Evolutionary conservation across 2,888 invertebrate species (phyloP), one percentile per base, ranked within the genome.

Genomic region (Drosophila lutescens): DNA sequence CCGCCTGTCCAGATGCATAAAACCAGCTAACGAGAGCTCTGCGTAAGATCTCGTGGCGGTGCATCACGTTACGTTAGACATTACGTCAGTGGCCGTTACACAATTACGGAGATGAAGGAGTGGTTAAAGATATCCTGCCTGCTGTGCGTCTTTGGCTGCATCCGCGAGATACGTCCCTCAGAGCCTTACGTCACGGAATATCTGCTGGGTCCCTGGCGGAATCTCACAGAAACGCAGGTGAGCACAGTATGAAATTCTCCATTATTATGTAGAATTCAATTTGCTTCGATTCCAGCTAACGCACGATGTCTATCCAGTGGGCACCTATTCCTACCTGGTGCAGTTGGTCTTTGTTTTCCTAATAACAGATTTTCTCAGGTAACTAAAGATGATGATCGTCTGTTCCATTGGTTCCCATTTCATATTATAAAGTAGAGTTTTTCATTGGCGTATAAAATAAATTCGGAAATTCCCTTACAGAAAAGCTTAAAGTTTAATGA

Each of bases 161-260:
- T 97, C 40, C 95, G 97, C 76, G 97, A 97, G 91, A 95, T 97
- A 58, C 93, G 97, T n/a, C 97, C 97, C 0, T 96, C 96, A 0
- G 97, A 97, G 87, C 96, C 97, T 0, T 97, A 96, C 89, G 94
- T 97, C 13, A 96, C 96, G 0, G 95, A 97, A 88, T 97, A 95
- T 90, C 92, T 97, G 30, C 93, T 94, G 13, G 96, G 96, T 65
- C 93, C 94, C 80, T 96, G 96, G 95, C 94, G 96, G 84, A 96
- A 97, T 91, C 93, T 97, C 47, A 96, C 96, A 1, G 93, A 93
- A 51, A 89, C 89, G 6, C 82, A 91, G 85, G 92, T 92, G 66
- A 23, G 0, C 0, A 26, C 4, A 5, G 10, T 13, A 0, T 2
- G 17, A 20, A 12, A 13, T 8, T 0, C 9, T 9, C 12, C n/a